These are phyloP conservation scores for Pangasianodon hypophthalmus DNA, from an alignment of 2,113 vertebrate genomes.

Conservation along the genomic window DNA sequence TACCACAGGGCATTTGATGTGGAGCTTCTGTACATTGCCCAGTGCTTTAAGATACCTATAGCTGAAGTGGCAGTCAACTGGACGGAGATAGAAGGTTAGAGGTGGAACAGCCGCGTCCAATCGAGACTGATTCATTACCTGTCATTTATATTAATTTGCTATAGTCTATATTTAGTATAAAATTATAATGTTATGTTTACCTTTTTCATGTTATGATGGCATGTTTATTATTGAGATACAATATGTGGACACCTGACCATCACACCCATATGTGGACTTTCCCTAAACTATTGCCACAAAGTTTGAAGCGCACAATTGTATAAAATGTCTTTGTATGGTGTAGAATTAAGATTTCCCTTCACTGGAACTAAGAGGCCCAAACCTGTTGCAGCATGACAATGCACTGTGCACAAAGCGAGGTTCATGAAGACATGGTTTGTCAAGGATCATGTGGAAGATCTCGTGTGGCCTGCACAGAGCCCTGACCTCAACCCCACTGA, in stretches of 20 bases:
- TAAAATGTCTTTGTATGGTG: no score
- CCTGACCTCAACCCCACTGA: no score
- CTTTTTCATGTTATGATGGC: neutral
- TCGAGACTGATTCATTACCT: neutral
- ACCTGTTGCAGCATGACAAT: no score
- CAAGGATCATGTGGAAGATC: no score
- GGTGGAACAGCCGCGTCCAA: neutral
- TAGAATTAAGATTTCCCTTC: no score
- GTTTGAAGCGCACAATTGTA: no score
- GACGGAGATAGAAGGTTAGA: slow-evolving; percentile 97
- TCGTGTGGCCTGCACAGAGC: no score
- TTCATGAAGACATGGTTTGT: no score
- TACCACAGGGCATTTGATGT: slow-evolving; percentile 91
- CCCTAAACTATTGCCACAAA: no score
- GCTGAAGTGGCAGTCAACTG: slow-evolving; percentile 96
- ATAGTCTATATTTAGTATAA: neutral
- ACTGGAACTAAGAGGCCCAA: no score
- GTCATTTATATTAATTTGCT: neutral
- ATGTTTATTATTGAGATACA: neutral
- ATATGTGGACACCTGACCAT: neutral
- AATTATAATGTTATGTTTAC: neutral
- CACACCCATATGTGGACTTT: no score
- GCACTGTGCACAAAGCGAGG: no score
- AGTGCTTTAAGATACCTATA: slow-evolving; percentile 87
- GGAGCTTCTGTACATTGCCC: slow-evolving; percentile 94